Conservation (phyloP, 37 sponge, comb jelly and placozoan species). For the Chondrilla cf. caribensis region DNA sequence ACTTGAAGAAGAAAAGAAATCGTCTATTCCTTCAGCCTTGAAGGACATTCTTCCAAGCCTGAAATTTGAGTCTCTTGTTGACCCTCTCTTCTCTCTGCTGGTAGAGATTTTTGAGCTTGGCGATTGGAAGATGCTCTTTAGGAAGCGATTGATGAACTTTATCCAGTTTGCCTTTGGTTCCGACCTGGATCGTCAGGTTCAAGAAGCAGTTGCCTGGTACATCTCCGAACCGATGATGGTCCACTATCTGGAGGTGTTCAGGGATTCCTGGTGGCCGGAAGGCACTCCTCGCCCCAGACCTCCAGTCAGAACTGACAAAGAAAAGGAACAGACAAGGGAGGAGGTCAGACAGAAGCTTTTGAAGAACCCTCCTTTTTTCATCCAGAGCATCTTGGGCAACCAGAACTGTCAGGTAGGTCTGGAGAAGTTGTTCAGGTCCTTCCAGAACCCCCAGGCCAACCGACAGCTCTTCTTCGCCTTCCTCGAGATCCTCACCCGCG, state of each 20-base stretch:
- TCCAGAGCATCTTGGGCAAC: conserved; percentile 71
- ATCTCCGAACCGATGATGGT: conserved; percentile 83
- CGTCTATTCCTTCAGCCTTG: neutral
- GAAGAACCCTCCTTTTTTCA: conserved; percentile 52
- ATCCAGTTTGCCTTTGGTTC: conserved; percentile 86
- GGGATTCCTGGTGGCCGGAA: conserved; percentile 67
- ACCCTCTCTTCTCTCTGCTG: conserved; percentile 67
- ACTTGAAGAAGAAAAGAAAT: neutral
- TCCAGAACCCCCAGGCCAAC: conserved; percentile 67
- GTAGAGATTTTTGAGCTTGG: conserved; percentile 89
- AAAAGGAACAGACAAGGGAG: conserved; percentile 62
- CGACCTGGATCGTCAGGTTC: conserved; percentile 72
- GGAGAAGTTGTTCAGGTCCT: conserved; percentile 57
- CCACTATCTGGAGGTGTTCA: conserved; percentile 69
- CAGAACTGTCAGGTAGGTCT: conserved; percentile 70
- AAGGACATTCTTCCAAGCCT: conserved; percentile 1
- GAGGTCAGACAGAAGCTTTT: conserved; percentile 65
- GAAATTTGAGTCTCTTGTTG: conserved; percentile 58
- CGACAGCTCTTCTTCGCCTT: conserved; percentile 74
- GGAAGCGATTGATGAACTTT: conserved; percentile 70
- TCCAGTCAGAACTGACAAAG: conserved; percentile 58
- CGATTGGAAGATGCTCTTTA: conserved; percentile 56
- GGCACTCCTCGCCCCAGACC: conserved; percentile 37
- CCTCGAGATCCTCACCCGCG: conserved; percentile 56
- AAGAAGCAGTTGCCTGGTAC: conserved; percentile 72